Conservation (phyloP, 2,113 vertebrate species). For the Tylochromis polylepis region DNA sequence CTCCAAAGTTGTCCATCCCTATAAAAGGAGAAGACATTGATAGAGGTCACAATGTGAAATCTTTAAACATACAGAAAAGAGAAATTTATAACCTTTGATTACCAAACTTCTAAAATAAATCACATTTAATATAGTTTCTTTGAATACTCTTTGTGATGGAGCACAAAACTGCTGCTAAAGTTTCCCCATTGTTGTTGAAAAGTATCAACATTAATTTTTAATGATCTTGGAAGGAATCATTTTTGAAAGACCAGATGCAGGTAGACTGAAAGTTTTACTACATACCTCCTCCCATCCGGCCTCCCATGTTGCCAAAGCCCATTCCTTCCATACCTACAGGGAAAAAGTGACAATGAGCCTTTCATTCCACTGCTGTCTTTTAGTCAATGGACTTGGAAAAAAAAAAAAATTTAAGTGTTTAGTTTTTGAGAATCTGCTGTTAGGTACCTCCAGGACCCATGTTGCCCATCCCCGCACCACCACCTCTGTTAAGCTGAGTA, state of each 20-base stretch:
- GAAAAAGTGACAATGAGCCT: slow-evolving; percentile 1
- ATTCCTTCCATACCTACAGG: slow-evolving; percentile 90
- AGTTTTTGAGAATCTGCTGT: background rate
- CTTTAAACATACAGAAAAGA: background rate
- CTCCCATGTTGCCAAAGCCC: slow-evolving; percentile 89
- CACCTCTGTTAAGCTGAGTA: slow-evolving; percentile 87
- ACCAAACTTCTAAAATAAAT: background rate
- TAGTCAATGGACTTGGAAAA: background rate
- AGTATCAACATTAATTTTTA: too few species aligned
- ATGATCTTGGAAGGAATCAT: too few species aligned
- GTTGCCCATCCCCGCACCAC: slow-evolving; percentile 80
- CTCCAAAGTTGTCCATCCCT: slow-evolving; percentile 93
- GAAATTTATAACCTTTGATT: background rate
- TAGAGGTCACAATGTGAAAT: too few species aligned
- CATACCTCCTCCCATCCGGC: slow-evolving; percentile 90
- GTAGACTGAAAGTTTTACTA: background rate
- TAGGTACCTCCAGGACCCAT: slow-evolving; percentile 86
- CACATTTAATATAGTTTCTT: background rate
- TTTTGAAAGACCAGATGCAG: background rate
- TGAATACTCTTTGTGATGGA: background rate
- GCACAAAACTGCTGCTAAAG: background rate
- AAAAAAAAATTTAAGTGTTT: background rate
- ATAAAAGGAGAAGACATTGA: background rate
- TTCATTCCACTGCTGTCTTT: rapidly evolving
- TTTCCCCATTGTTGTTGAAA: background rate